Base-by-base conservation (phyloP, 2,888 invertebrate genomes). In the Hypomecis punctinalis region DNA sequence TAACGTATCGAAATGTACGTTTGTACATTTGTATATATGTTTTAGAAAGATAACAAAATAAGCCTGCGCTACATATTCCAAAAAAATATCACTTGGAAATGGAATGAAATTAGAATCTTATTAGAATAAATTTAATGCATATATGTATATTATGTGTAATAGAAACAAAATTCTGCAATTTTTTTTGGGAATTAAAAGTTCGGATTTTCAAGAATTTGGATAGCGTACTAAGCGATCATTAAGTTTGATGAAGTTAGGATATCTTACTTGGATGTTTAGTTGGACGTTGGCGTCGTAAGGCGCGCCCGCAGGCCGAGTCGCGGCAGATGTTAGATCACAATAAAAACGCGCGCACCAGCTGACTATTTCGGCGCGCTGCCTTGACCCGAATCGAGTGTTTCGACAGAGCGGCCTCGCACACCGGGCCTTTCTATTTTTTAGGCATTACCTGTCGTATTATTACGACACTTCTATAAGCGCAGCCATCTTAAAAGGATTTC, bases 341-440 rank as follows among this genome's bases (percentile, higher is more conserved):
- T 91, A 91, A 93, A 91, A 93, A 91, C 85, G 84, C 86, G 85
- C 89, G 88, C 89, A 88, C 89, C 86, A 88, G 84, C 85, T 88
- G 88, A 91, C 89, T 92, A 93, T 92, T 93, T 93, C 92, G 92
- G 92, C 90, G 88, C 84, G 84, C 90, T 85, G 92, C 92, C 92
- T 93, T 93, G 92, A 93, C 92, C 92, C 79, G 90, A 90, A 91
- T 93, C 85, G 88, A 88, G 86, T 89, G 86, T 92, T 92, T 92
- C 92, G 86, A 90, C 92, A 92, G 88, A 90, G 83, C 90, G 92
- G 88, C 92, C 91, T 92, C 91, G 91, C 86, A 89, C 90, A 90
- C 90, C 90, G 90, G 92, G 91, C 93, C 93, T 92, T 93, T 91
- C 90, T 93, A 93, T 92, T 92, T 93, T 93, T 93, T 93, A 91